phyloP scores from a whole-genome alignment of 2,113 vertebrate species.

The Psophia crepitans region DNA sequence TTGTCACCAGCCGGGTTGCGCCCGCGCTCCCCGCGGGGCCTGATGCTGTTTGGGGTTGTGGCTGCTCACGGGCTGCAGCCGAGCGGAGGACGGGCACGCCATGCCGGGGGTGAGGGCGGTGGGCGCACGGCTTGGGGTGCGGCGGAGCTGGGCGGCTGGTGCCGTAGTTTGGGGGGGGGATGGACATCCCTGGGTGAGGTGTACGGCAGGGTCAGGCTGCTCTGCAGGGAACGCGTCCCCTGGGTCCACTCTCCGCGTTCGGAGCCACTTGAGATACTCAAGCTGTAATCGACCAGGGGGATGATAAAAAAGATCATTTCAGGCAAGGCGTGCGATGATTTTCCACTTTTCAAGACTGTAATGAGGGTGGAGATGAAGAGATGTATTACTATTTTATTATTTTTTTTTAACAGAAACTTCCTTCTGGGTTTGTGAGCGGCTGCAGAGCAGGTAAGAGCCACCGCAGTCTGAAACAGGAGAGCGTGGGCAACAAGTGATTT shows the following conservation, averaged over 20 bases:
- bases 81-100: neutral
- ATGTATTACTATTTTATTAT: neutral
- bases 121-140: too few species aligned
- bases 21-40: neutral
- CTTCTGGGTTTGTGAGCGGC: neutral
- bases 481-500: too few species aligned
- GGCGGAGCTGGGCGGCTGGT: neutral
- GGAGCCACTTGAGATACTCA: fast-evolving
- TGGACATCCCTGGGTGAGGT: neutral
- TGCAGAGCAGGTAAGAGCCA: neutral
- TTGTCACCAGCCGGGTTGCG: neutral
- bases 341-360: neutral
- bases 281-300: fast-evolving
- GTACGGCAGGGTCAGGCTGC: fast-evolving
- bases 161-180: neutral
- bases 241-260: fast-evolving
- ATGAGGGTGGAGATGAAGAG: neutral
- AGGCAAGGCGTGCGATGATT: neutral
- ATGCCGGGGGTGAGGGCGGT: neutral
- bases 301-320: neutral
- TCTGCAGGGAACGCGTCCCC: neutral
- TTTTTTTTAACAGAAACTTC: neutral
- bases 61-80: neutral
- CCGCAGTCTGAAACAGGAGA: neutral
- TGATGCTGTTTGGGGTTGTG: neutral